A percentile compares a stretch with the other conserved stretches of the same genome.
Evolutionary conservation across 2,888 invertebrate genomes (phyloP).

Genomic region (Platerodrilus igneus): DNA sequence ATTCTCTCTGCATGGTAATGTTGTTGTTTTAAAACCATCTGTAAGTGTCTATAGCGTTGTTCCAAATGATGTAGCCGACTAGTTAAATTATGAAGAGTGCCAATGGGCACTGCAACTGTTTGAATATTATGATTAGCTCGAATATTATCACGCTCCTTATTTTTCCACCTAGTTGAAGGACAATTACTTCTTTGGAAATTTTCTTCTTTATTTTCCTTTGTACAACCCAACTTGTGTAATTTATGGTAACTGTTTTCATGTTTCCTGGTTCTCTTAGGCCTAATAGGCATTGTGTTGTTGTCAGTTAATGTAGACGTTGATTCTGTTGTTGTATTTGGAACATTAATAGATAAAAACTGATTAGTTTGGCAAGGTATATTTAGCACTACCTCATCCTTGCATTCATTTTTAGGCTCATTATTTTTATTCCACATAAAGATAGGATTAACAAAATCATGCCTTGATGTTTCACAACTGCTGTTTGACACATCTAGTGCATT

Average conservation of each 20-base stretch:
- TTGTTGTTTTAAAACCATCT: constrained; percentile 59
- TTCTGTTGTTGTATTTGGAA: constrained; percentile 36
- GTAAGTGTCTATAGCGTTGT: constrained; percentile 58
- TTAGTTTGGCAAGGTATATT: constrained; percentile 5
- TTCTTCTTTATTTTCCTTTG: constrained; percentile 39
- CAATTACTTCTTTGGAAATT: constrained; percentile 10
- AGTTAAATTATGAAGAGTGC: constrained; percentile 41
- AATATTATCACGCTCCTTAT: neutral
- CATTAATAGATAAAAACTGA: no score
- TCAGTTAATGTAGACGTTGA: constrained; percentile 27
- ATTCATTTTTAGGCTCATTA: constrained; percentile 16
- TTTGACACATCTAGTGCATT: constrained; percentile 19
- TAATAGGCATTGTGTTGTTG: constrained; percentile 39
- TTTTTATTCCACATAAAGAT: constrained; percentile 30
- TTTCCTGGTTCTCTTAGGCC: constrained; percentile 44
- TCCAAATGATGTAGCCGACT: constrained; percentile 51
- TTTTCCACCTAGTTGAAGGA: neutral
- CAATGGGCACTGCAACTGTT: constrained; percentile 37
- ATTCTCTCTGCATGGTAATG: constrained; percentile 61
- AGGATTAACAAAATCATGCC: constrained; percentile 22
- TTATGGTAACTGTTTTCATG: constrained; percentile 41
- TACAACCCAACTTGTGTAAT: constrained; percentile 27
- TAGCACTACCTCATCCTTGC: no score
- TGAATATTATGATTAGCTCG: constrained; percentile 29
- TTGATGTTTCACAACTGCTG: neutral